Base-by-base conservation (phyloP, 2,888 invertebrate species). In the Drosophila mercatorum region DNA sequence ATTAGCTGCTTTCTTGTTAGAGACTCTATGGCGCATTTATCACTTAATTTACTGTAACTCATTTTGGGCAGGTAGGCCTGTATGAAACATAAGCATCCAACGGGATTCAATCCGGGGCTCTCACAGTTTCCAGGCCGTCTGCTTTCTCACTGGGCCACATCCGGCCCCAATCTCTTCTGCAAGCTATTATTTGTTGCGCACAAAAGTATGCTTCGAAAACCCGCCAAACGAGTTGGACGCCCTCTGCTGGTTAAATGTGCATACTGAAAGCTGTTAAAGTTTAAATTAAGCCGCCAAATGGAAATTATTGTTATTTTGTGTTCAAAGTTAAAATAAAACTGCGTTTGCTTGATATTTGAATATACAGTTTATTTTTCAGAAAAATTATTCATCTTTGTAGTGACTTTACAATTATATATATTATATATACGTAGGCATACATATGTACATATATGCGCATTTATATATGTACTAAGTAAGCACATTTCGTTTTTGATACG, bases 361-460 rank as follows among this genome's bases (percentile, higher is more conserved):
- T 89, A 87, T 87, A 88, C 89, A 85, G 64, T 87, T 89, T 89
- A 89, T 89, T 89, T 90, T 88, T 81, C 83, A 82, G 90, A 89
- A 89, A 89, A 90, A 74, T 88, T 85, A 56, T 75, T 84, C 68
- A 74, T 81, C 68, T 72, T 80, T 74, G 61, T 79, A 81, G 85
- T 89, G 80, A 83, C 64, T 76, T 81, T 73, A 81, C 81, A 81
- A 75, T 84, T 87, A 82, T 76, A 87, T 82, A 78, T 75, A 79
- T 72, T 75, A 72, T 80, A 67, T 79, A 44, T 60, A 64, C 63
- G 51, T 62, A 58, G 72, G 51, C 80, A 76, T 81, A 80, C 68
- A 86, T 83, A 34, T 34, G 34, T 7, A 7, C 76, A 75, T 69
- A 86, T 83, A 34, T 34, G 34, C 34, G 34, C 76, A 75, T 84